Percentiles rank a stretch among this genome's conserved stretches.
Conservation (phyloP, 2,113 vertebrate genomes). For the Pogonocichla stellata region DNA sequence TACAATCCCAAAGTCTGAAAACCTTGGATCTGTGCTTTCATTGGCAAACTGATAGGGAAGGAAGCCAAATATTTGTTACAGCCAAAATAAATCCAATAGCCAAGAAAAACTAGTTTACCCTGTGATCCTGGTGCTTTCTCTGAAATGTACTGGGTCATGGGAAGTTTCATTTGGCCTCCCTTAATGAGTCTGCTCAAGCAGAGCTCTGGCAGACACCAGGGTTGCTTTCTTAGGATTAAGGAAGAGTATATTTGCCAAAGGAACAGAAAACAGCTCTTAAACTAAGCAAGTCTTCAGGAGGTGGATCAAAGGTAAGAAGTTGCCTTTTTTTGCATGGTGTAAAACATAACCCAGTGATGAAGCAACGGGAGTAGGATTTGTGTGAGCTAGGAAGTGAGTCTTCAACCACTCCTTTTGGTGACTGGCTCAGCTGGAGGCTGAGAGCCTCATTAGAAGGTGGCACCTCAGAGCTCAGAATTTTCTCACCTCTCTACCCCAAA, state of each 20-base stretch:
- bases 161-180: conserved; percentile 40
- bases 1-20: conserved; percentile 9
- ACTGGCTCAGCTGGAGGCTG: background rate
- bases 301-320: background rate
- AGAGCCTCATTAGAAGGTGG: background rate
- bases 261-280: background rate
- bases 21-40: conserved; percentile 63
- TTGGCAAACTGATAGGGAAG: conserved; percentile 59
- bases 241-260: background rate
- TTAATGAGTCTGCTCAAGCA: background rate
- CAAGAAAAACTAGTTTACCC: conserved; percentile 57
- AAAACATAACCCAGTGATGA: background rate
- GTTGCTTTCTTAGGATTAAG: background rate
- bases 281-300: background rate
- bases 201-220: background rate
- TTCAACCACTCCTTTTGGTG: background rate
- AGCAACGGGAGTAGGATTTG: background rate
- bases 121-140: conserved; percentile 48
- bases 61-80: conserved; percentile 65
- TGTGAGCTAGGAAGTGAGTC: background rate
- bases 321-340: background rate
- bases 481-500: background rate
- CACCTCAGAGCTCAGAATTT: background rate
- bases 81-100: conserved; percentile 51
- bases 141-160: conserved; percentile 44